Evolutionary conservation across 1,140 invertebrate genomes (phyloP).

Genomic region (Neodiprion lecontei): DNA sequence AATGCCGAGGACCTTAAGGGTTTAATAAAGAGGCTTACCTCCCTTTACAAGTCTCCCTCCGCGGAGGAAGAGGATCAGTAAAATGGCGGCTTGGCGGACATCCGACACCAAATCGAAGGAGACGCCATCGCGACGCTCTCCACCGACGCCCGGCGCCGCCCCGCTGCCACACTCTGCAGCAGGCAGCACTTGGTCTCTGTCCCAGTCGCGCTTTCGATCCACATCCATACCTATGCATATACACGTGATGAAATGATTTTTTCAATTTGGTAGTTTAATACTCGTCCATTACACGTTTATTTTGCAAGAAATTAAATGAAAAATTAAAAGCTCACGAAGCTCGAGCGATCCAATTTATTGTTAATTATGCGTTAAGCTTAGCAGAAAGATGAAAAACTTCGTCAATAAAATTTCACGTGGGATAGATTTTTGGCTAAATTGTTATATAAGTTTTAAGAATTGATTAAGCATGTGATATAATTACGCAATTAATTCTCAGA

Average conservation of each 20-base stretch:
- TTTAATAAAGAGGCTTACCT: slow-evolving; percentile 45
- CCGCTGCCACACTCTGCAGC: slow-evolving; percentile 44
- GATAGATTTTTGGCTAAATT: too few relatives aligned
- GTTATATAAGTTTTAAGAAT: too few relatives aligned
- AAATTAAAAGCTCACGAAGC: too few relatives aligned
- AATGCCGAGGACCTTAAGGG: slow-evolving; percentile 17
- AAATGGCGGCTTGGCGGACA: slow-evolving; percentile 59
- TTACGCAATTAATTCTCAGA: too few relatives aligned
- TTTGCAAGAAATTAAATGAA: background rate
- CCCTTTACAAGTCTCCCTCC: background rate
- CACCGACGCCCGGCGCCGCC: slow-evolving; percentile 45
- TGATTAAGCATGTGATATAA: too few relatives aligned
- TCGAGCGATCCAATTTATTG: too few relatives aligned
- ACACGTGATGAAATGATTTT: background rate
- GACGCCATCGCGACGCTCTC: slow-evolving; percentile 57
- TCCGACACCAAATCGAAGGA: slow-evolving; percentile 62
- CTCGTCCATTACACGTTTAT: slow-evolving; percentile 16
- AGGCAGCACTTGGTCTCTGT: slow-evolving; percentile 31
- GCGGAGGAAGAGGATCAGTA: slow-evolving; percentile 29
- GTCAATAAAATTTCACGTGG: too few relatives aligned
- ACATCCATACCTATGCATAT: background rate
- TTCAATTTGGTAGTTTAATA: background rate
- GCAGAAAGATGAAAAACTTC: too few relatives aligned
- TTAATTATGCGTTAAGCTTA: too few relatives aligned
- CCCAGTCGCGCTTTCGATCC: background rate